phyloP scores from a whole-genome alignment of 1,140 invertebrate genomes.

The Venustaconcha ellipsiformis region DNA sequence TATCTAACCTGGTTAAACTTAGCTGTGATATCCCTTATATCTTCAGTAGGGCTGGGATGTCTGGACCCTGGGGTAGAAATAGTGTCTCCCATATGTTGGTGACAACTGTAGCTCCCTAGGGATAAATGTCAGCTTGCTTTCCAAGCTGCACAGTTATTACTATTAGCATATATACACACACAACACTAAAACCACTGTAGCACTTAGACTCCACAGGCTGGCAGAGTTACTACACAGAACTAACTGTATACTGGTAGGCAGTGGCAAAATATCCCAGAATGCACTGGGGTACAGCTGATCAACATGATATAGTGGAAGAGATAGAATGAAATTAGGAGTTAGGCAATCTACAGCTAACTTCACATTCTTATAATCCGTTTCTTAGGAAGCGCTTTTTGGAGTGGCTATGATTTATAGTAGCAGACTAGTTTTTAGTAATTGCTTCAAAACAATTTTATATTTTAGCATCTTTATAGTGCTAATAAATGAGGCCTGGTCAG shows the following conservation, averaged over 20 bases:
- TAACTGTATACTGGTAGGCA: neutral
- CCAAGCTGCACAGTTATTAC: neutral
- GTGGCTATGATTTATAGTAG: too few relatives aligned
- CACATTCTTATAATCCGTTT: too few relatives aligned
- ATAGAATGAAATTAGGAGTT: too few relatives aligned
- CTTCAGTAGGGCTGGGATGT: neutral
- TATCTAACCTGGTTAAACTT: neutral
- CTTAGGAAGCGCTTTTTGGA: too few relatives aligned
- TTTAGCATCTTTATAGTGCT: too few relatives aligned
- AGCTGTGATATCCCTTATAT: neutral
- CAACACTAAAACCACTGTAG: neutral
- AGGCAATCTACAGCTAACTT: too few relatives aligned
- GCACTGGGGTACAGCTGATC: too few relatives aligned
- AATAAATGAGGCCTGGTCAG: too few relatives aligned
- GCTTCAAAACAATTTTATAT: too few relatives aligned
- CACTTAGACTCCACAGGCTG: neutral
- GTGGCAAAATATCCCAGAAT: too few relatives aligned
- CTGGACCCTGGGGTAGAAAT: constrained; percentile 1
- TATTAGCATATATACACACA: neutral
- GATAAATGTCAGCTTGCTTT: neutral
- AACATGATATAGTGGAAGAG: too few relatives aligned
- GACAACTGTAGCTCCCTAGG: neutral
- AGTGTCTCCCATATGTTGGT: constrained; percentile 2
- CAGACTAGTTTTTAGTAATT: too few relatives aligned
- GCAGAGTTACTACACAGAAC: neutral